Base-by-base conservation (phyloP, 2,797 vertebrate genomes). In the Centroberyx gerrardi region DNA sequence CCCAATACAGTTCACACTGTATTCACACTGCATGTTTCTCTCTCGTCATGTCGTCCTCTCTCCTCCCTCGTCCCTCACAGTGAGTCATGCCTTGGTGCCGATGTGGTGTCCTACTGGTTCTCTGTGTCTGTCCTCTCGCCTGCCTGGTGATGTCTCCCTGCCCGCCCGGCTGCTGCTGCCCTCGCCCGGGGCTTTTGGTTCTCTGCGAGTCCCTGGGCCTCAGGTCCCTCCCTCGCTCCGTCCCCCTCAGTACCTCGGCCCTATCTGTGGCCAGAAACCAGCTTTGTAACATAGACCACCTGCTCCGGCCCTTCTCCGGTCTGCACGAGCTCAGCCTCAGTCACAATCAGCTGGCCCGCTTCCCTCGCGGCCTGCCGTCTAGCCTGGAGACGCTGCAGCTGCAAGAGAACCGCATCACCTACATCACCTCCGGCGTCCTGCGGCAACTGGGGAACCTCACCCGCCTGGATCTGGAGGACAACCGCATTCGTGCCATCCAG, bases 321-420 rank as follows among this genome's bases (percentile, higher is more conserved):
- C 91, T 96, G 53, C 95, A 94, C 84, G 94, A 96, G 85, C 91
- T 96, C 61, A 96, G 95, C 81, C 93, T 96, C 36, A 92, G 94
- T 66, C 91, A 96, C 56, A 96, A 96, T 69, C 88, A 88, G 65
- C 85, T 96, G 80, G 76, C 75, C 6, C 93, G 87, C 68, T 93
- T 96, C 81, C 95, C 95, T 15, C 93, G 94, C 0, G 95, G 95
- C 17, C 90, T 96, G 8, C 95, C 95, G 0, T 29, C 95, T 5
- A 96, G 94, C 80, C 88, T 96, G 83, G 90, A 95, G 90, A 90
- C 89, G 68, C 92, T 96, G 71, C 93, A 93, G 80, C 92, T 96
- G 73, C 94, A 93, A 33, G 91, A 95, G 69, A 96, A 96, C 90
- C 93, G 88, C 62, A 95, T 96, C 82, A 93, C 94, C 31, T 96